Conservation (phyloP, 2,113 vertebrate species). For the Lagopus leucura region DNA sequence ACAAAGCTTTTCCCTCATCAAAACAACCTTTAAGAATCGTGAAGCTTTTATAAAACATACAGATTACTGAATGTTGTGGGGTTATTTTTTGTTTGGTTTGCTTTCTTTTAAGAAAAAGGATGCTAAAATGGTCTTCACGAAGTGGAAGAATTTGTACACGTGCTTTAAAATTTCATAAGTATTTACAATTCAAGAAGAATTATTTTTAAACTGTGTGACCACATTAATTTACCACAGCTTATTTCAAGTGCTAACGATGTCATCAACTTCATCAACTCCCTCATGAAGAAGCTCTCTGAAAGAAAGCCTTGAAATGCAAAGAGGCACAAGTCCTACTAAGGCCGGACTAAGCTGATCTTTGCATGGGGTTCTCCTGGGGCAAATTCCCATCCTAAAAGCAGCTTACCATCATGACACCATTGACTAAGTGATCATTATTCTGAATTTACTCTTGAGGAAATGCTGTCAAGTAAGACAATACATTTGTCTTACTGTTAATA, state of each 20-base stretch:
- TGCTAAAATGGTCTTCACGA: background rate
- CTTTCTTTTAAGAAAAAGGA: background rate
- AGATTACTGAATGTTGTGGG: background rate
- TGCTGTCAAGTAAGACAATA: background rate
- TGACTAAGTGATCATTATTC: background rate
- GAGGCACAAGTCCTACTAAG: background rate
- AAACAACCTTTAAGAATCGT: background rate
- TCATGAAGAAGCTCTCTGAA: background rate
- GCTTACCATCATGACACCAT: background rate
- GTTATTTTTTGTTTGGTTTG: background rate
- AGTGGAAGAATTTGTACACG: background rate
- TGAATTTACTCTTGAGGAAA: conserved; percentile 6
- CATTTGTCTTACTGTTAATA: background rate
- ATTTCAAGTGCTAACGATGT: background rate
- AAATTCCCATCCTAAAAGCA: background rate
- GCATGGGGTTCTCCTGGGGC: background rate
- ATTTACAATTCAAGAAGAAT: background rate
- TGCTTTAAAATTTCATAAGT: background rate
- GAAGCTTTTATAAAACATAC: background rate
- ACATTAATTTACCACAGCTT: background rate
- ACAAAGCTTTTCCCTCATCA: background rate
- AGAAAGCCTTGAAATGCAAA: background rate
- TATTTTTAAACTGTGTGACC: background rate
- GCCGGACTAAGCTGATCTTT: background rate
- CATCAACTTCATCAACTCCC: background rate